phyloP scores from a whole-genome alignment of 2,113 vertebrate genomes.

The Dicentrarchus labrax region DNA sequence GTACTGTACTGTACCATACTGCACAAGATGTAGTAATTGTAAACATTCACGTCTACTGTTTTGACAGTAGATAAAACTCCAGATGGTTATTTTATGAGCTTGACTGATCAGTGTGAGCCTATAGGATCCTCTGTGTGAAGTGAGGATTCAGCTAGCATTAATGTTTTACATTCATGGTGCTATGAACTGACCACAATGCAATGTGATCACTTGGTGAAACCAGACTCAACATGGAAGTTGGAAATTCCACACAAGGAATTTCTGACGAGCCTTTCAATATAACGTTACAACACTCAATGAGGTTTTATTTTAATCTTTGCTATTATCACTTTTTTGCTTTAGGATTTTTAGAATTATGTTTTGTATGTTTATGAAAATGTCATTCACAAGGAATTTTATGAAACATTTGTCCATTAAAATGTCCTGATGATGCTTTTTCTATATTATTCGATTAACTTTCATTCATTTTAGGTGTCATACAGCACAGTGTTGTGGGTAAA shows the following conservation, averaged over 20 bases:
- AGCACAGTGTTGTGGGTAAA: background rate
- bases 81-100: slow-evolving; percentile 43
- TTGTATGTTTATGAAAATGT: slow-evolving; percentile 59
- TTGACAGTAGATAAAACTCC: slow-evolving; percentile 30
- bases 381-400: slow-evolving; percentile 64
- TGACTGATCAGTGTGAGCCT: slow-evolving; percentile 16
- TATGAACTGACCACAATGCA: slow-evolving; percentile 51
- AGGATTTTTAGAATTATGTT: slow-evolving; percentile 64
- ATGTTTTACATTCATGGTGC: slow-evolving; percentile 57
- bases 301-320: slow-evolving; percentile 38
- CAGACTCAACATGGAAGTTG: background rate
- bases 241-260: slow-evolving; percentile 1
- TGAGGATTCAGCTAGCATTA: slow-evolving; percentile 19
- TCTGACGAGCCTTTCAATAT: slow-evolving; percentile 32
- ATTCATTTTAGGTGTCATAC: background rate
- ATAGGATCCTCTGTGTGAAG: slow-evolving; percentile 4
- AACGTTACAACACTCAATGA: slow-evolving; percentile 42
- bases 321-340: slow-evolving; percentile 19
- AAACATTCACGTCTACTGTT: slow-evolving; percentile 52
- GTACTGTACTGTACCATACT: slow-evolving; percentile 55
- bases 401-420: slow-evolving; percentile 74
- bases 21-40: slow-evolving; percentile 63
- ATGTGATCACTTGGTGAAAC: background rate
- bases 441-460: slow-evolving; percentile 31
- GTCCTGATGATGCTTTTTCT: slow-evolving; percentile 72